Conservation (phyloP, 2,113 vertebrate species). For the Capreolus pygargus region DNA sequence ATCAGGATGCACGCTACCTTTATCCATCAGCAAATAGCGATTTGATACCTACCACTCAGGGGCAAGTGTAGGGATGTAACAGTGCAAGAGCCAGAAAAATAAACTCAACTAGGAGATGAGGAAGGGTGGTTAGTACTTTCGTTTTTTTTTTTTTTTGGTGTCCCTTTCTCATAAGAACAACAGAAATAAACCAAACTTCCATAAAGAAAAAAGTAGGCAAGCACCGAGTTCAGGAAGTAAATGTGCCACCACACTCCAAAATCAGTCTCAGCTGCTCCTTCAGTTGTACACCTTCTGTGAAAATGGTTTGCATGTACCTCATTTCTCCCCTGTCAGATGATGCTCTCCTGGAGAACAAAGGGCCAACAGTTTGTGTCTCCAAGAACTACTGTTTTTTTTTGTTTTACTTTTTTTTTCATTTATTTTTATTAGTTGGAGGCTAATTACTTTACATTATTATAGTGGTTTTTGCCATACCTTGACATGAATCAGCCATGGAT, state of each 20-base stretch:
- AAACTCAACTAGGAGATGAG: not conserved
- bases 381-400: not conserved
- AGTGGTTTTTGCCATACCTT: too few relatives aligned
- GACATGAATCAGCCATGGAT: too few relatives aligned
- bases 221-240: not conserved
- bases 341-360: not conserved
- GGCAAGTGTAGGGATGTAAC: too few relatives aligned
- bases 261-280: not conserved
- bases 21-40: not conserved
- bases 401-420: too few relatives aligned
- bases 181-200: not conserved
- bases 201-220: not conserved
- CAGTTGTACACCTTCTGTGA: not conserved
- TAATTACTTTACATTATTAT: too few relatives aligned
- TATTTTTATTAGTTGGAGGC: too few relatives aligned
- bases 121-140: not conserved
- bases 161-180: not conserved
- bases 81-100: not conserved
- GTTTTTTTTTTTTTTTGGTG: not conserved
- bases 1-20: not conserved
- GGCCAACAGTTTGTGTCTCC: not conserved
- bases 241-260: not conserved
- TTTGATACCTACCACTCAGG: rapidly evolving
- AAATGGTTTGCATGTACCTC: not conserved
- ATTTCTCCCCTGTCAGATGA: not conserved